These are phyloP conservation scores for Aspiorhynchus laticeps DNA, from an alignment of 2,113 vertebrate genomes.

Conservation along the genomic window DNA sequence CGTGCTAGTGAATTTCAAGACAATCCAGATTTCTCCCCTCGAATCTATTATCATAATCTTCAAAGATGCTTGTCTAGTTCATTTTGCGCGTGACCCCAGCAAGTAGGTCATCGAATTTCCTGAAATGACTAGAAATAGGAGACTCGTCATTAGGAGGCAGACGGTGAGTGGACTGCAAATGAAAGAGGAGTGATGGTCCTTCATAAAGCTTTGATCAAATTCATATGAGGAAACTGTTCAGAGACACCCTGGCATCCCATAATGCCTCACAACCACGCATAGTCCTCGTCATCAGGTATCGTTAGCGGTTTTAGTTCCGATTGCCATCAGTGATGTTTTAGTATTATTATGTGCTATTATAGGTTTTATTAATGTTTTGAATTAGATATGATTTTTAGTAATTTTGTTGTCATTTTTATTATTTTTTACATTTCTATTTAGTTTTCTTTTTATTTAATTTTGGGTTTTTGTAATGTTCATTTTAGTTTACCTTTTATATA, in stretches of 20 bases:
- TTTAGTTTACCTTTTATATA: too few relatives aligned
- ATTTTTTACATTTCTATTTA: too few relatives aligned
- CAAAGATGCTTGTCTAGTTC: slow-evolving; percentile 82
- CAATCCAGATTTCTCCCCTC: slow-evolving; percentile 71
- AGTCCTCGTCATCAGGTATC: slow-evolving; percentile 49
- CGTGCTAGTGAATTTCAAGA: slow-evolving; percentile 75
- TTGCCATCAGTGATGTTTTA: not conserved
- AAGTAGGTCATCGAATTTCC: slow-evolving; percentile 75
- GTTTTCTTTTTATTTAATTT: too few relatives aligned
- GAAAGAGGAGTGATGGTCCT: slow-evolving; percentile 71
- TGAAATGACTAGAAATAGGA: slow-evolving; percentile 79
- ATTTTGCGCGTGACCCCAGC: slow-evolving; percentile 78
- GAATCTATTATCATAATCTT: slow-evolving; percentile 80
- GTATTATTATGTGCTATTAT: not conserved
- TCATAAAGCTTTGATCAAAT: slow-evolving; percentile 73
- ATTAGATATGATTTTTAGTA: too few relatives aligned
- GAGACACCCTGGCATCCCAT: not conserved
- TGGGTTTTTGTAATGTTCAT: too few relatives aligned
- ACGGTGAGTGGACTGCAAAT: slow-evolving; percentile 65
- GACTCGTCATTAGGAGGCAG: slow-evolving; percentile 73
- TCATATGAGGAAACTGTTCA: not conserved
- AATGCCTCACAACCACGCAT: too few relatives aligned
- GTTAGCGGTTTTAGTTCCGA: not conserved
- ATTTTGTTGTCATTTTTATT: too few relatives aligned
- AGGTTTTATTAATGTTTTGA: too few relatives aligned